Evolutionary conservation across 92 coral and sea anemone species (phyloP).

Genomic region (Metridium senile): DNA sequence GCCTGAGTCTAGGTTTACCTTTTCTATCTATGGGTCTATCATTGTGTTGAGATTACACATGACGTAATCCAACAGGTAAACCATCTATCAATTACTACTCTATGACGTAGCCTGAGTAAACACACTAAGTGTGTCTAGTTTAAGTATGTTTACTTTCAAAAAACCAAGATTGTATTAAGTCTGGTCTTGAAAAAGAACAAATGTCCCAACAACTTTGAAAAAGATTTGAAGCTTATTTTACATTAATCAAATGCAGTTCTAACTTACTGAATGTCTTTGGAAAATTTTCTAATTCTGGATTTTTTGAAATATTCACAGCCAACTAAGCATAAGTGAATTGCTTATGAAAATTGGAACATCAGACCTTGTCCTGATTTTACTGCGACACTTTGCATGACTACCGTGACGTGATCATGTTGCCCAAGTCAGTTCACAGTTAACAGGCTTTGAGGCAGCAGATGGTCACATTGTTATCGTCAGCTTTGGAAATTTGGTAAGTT

Average conservation of each 20-base stretch:
- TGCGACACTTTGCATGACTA: slow-evolving; percentile 99
- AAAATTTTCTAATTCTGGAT: background rate
- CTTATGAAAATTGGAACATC: slow-evolving; percentile 29
- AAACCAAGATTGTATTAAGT: background rate
- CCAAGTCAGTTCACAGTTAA: slow-evolving; percentile 63
- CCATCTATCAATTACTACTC: no score
- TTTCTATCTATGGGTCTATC: no score
- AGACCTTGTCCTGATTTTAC: slow-evolving; percentile 66
- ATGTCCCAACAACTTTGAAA: no score
- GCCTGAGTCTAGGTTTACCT: no score
- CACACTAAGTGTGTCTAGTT: no score
- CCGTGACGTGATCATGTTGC: slow-evolving; percentile 99
- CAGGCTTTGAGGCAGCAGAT: slow-evolving; percentile 71
- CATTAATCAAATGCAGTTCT: no score
- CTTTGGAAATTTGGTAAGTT: slow-evolving; percentile 93
- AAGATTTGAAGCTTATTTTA: no score
- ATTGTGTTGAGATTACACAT: no score
- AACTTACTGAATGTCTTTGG: no score
- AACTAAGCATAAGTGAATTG: slow-evolving; percentile 50
- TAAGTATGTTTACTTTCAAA: background rate
- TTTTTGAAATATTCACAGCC: slow-evolving; percentile 8
- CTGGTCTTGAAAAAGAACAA: no score
- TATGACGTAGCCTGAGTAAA: no score
- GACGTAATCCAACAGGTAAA: no score
- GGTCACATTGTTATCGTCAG: slow-evolving; percentile 78